A percentile compares a stretch with the other conserved stretches of the same genome.
Evolutionary conservation across 1,140 invertebrate species (phyloP).

Genomic region (Harpegnathos saltator): DNA sequence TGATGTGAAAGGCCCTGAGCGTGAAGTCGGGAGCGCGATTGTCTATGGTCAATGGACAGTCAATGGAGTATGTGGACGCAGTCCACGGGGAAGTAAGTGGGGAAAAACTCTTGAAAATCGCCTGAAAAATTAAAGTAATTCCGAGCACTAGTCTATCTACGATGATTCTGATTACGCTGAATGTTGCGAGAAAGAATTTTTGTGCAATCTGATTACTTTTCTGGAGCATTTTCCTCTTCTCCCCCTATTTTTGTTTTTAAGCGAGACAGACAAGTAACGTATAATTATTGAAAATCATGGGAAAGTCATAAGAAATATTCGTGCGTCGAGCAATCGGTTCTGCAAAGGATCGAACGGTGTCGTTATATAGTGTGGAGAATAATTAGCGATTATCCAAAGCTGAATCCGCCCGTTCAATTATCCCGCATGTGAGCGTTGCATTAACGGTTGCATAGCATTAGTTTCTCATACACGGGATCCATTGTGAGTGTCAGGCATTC

Average conservation of each 20-base stretch:
- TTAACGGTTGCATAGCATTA: slow-evolving; percentile 44
- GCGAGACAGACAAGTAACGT: background rate
- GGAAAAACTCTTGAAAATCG: too few relatives aligned
- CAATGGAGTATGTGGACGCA: too few relatives aligned
- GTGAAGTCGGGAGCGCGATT: too few relatives aligned
- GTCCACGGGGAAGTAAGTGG: too few relatives aligned
- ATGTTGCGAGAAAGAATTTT: background rate
- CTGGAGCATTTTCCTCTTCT: too few relatives aligned
- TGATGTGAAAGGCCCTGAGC: too few relatives aligned
- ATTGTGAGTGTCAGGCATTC: slow-evolving; percentile 54
- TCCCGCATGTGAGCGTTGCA: slow-evolving; percentile 30
- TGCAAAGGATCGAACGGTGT: background rate
- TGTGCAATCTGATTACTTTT: background rate
- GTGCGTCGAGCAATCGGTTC: background rate
- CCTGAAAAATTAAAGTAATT: too few relatives aligned
- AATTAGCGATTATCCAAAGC: slow-evolving; percentile 31
- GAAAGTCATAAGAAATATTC: background rate
- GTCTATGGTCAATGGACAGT: too few relatives aligned
- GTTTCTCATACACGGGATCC: slow-evolving; percentile 51
- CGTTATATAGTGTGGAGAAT: slow-evolving; percentile 1
- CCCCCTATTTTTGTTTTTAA: too few relatives aligned
- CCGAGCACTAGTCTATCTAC: too few relatives aligned
- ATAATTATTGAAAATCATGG: background rate
- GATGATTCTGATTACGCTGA: background rate
- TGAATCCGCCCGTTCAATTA: slow-evolving; percentile 47